Percentiles rank a stretch among this genome's conserved stretches.
phyloP scores from a whole-genome alignment of 2,797 vertebrate genomes.

The Malurus splendens region DNA sequence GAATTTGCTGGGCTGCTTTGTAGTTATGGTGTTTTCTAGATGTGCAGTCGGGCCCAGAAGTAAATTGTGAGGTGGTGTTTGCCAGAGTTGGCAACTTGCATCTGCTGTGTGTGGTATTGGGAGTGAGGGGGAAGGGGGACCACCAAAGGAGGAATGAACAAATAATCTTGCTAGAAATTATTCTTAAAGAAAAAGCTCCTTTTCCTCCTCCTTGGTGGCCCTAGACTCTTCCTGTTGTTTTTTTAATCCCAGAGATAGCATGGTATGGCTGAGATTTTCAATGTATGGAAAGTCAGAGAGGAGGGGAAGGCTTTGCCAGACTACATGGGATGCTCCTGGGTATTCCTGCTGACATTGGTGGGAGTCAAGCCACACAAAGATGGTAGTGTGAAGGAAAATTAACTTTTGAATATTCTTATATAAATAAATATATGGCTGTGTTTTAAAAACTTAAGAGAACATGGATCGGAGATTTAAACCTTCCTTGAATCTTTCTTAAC shows the following conservation, averaged over 20 bases:
- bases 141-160: neutral
- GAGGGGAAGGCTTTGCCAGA: neutral
- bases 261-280: neutral
- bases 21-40: neutral
- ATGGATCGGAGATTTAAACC: neutral
- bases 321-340: neutral
- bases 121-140: neutral
- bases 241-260: neutral
- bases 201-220: neutral
- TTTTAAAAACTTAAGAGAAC: neutral
- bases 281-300: neutral
- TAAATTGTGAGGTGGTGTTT: neutral
- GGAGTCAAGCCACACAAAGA: neutral
- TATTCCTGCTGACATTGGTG: neutral
- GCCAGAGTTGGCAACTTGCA: neutral
- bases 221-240: neutral
- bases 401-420: neutral
- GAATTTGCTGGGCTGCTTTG: neutral
- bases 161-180: neutral
- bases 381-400: neutral
- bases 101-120: neutral
- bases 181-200: neutral
- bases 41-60: rapidly evolving
- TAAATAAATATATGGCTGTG: neutral
- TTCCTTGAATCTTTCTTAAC: neutral